Base-by-base conservation (phyloP, 2,113 vertebrate species). In the Lamprologus sp. region DNA sequence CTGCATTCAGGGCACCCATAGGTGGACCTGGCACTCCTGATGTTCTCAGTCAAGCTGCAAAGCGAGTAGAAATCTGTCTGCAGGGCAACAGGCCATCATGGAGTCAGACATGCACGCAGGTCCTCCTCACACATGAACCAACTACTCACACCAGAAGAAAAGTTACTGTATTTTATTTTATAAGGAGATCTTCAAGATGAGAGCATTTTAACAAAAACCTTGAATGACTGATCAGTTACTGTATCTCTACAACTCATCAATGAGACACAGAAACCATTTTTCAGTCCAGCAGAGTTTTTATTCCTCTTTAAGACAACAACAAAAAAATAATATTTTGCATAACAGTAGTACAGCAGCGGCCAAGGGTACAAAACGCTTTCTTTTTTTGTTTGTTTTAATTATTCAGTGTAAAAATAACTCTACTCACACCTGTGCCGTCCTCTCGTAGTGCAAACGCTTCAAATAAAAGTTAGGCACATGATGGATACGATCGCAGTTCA, bases 361-460 rank as follows among this genome's bases (percentile, higher is more conserved):
- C 51, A 42, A 91, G 84, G 88, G 90, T 94, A 94, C 88, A 94
- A 93, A 94, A 95, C 8, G 42, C 47, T 47, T 84, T 47, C 53
- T 35, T 51, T 68, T 40, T 68, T 68, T 40, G 35, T 14, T 65
- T 9, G 35, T 51, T 88, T 79, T 94, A 13, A 42, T 60, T 47
- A 31, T 87, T 95, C 94, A 93, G 93, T 95, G 95, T 95, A 96
- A 95, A 96, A 96, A 95, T 93, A 95, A 90, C 75, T 93, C 87
- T 92, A 51, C 56, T 88, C 90, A 56, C 85, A 86, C 91, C 89
- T 83, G 92, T 92, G 92, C 92, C 92, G 23, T 87, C 93, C 86
- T 92, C 84, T 92, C 79, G 85, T 95, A 96, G 95, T 96, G 95
- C 95, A 95, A 96, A 95, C 77, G 89, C 94, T 90, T 94, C 83